phyloP scores from a whole-genome alignment of 2,888 invertebrate species.

The Lepas anatifera region DNA sequence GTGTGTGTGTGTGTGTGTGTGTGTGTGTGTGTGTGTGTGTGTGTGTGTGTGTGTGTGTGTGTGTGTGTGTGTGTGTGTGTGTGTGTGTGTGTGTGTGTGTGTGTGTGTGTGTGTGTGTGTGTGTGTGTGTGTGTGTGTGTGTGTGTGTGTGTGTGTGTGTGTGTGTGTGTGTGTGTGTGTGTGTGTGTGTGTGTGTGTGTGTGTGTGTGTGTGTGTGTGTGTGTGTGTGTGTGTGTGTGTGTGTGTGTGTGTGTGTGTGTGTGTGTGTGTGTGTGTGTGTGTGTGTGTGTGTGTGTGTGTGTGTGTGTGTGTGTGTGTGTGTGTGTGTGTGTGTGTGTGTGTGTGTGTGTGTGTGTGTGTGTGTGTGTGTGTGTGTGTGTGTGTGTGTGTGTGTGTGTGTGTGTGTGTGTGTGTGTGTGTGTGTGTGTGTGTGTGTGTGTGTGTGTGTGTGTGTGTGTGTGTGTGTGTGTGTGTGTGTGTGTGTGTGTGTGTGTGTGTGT shows the following conservation, averaged over 20 bases:
- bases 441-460: too few species aligned
- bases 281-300: neutral
- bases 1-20: neutral
- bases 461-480: too few species aligned
- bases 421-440: too few species aligned
- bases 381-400: too few species aligned
- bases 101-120: neutral
- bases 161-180: neutral
- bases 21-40: neutral
- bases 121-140: neutral
- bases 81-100: constrained; percentile 1
- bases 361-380: too few species aligned
- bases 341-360: too few species aligned
- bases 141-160: neutral
- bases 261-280: neutral
- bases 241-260: neutral
- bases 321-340: neutral
- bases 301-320: neutral
- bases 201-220: neutral
- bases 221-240: neutral
- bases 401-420: too few species aligned
- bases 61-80: neutral
- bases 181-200: neutral
- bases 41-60: constrained; percentile 1
- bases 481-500: too few species aligned